These are phyloP conservation scores for Chrysotoxum bicinctum DNA, from an alignment of 2,888 invertebrate species.

Conservation along the genomic window DNA sequence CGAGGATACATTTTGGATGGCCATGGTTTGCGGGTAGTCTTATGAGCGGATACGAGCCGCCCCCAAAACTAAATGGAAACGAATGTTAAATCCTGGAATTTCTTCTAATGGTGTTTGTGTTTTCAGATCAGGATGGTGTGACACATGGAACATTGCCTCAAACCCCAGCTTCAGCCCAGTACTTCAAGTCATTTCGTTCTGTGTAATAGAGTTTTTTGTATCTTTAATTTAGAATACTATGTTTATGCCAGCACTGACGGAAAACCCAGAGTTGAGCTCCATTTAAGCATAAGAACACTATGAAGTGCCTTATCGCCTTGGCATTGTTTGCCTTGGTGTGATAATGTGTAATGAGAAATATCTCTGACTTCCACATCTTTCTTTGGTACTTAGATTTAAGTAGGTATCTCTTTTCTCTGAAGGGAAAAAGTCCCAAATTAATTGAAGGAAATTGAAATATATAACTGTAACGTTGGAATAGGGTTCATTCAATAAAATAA, in stretches of 20 bases:
- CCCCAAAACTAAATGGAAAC: conserved; percentile 2
- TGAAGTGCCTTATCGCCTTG: neutral
- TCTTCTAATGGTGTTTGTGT: neutral
- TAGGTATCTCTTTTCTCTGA: neutral
- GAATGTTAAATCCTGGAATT: conserved; percentile 7
- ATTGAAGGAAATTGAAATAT: conserved; percentile 21
- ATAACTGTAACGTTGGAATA: conserved; percentile 11
- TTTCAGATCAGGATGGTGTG: neutral
- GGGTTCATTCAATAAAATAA: neutral
- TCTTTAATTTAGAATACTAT: conserved; percentile 5
- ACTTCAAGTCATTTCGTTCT: neutral
- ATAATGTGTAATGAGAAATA: neutral
- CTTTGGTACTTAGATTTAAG: conserved; percentile 12
- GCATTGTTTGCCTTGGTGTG: neutral
- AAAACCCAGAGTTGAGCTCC: neutral
- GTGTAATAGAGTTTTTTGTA: neutral
- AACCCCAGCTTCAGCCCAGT: neutral
- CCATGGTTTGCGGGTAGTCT: neutral
- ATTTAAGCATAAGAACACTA: neutral
- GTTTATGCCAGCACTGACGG: neutral
- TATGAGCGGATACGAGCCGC: neutral
- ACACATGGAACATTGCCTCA: neutral
- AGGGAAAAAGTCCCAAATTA: conserved; percentile 24
- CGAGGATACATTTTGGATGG: neutral
- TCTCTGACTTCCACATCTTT: neutral